Conservation (phyloP, 2,797 vertebrate genomes). For the Melopsittacus undulatus region DNA sequence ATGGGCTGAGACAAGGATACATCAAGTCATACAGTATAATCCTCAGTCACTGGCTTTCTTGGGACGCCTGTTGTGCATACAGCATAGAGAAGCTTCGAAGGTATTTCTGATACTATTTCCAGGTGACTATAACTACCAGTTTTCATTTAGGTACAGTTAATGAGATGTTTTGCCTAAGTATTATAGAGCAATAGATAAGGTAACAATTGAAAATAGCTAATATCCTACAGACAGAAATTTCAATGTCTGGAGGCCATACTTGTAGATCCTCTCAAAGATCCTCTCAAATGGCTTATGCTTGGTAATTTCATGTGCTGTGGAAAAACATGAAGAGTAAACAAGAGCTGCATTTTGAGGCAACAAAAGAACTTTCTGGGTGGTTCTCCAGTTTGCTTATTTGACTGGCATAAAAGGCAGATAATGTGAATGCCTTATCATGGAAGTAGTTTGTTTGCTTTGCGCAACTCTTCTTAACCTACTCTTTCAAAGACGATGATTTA, state of each 20-base stretch:
- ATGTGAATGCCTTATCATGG: neutral
- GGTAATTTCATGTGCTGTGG: neutral
- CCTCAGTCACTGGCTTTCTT: neutral
- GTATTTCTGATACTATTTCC: neutral
- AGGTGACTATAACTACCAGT: neutral
- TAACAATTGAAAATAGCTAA: neutral
- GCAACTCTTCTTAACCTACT: neutral
- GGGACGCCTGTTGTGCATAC: neutral
- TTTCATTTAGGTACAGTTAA: neutral
- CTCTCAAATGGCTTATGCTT: neutral
- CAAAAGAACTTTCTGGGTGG: neutral
- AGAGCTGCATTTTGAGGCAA: neutral
- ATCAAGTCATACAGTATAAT: neutral
- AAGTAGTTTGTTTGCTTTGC: constrained; percentile 1
- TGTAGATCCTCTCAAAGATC: neutral
- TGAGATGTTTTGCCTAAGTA: neutral
- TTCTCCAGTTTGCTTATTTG: neutral
- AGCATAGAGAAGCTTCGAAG: neutral
- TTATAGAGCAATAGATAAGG: neutral
- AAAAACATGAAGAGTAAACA: neutral
- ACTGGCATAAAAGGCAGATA: neutral
- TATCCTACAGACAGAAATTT: neutral
- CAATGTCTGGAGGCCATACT: neutral
- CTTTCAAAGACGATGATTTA: constrained; percentile 40
- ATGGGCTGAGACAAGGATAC: neutral